A percentile compares a stretch with the other conserved stretches of the same genome.
Evolutionary conservation across 2,888 invertebrate genomes (phyloP).

Genomic region (Platynereis dumerilii): DNA sequence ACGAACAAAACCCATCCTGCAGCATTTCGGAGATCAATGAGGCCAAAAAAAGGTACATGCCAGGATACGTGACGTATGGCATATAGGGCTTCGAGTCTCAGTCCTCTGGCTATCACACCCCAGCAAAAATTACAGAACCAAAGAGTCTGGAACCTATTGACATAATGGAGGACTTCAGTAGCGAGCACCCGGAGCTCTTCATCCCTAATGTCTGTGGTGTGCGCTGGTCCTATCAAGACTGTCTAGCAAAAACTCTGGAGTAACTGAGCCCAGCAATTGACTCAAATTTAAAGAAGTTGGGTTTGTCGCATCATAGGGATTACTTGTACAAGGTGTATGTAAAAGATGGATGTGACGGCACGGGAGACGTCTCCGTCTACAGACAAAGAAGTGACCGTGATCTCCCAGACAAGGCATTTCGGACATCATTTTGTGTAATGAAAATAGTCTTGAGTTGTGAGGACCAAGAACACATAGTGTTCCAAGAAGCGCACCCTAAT

Average conservation of each 20-base stretch:
- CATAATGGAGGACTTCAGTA: background rate
- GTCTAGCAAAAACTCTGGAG: background rate
- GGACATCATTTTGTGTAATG: background rate
- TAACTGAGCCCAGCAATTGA: background rate
- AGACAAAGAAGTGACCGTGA: background rate
- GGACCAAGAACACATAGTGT: background rate
- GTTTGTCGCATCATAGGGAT: background rate
- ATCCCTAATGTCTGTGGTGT: background rate
- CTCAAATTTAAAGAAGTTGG: too few relatives aligned
- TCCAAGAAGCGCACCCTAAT: background rate
- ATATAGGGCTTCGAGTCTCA: background rate
- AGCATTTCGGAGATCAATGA: background rate
- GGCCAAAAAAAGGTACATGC: background rate
- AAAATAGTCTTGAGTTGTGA: background rate
- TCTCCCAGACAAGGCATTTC: background rate
- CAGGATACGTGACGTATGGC: background rate
- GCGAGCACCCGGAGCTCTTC: background rate
- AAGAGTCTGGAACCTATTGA: background rate
- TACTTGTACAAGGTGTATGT: background rate
- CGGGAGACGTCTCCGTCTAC: background rate
- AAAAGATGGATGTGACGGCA: background rate
- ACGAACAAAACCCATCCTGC: background rate
- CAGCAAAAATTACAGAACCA: background rate
- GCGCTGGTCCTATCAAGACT: background rate
- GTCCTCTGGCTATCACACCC: background rate